Evolutionary conservation across 1,140 invertebrate genomes (phyloP), one percentile per base, ranked within the genome.

Genomic region (Meloidogyne hapla): DNA sequence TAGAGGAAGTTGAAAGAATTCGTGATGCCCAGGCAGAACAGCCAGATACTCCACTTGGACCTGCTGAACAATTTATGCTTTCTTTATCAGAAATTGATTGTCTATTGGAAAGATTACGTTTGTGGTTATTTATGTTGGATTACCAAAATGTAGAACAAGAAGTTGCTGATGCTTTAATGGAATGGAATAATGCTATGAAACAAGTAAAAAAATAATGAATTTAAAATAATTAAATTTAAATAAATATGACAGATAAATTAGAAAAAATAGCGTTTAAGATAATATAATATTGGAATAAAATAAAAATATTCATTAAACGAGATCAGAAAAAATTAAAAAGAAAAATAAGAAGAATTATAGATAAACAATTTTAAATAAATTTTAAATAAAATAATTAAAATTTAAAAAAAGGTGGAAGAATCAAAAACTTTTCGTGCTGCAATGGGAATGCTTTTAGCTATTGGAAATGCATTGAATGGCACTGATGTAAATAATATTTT

Each of bases 101-200:
- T 89, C 90, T 99, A 62, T 92, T 93, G 28, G 95, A 96, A 33
- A 90, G 97, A 80, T 90, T 99, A 4, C 94, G 95, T 87, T 90
- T 99, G 72, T 99, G 97, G 97, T 92, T 96, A 70, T 99, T 99
- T 89, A 96, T 97, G 88, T 89, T 99, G 45, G 97, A 99, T 89
- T 99, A 97, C 88, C 95, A 98, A 88, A 93, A 92, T 87, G 92
- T 93, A 78, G 70, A 73, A 38, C n/a, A 78, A 91, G 96, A 99
- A 91, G 94, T 99, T 85, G 94, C 94, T 74, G 96, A 99, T 89
- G 95, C 96, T 66, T 89, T 99, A 82, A 82, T 85, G 63, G 83
- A 82, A 65, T 70, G 42, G 67, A 81, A 81, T 78, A 79, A 80
- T 68, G 77, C 77, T n/a, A 78, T 78, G 77, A 78, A 78, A 56